Evolutionary conservation across 1,140 invertebrate genomes (phyloP), one percentile per base, ranked within the genome.

Genomic region (Drosophila parvula): DNA sequence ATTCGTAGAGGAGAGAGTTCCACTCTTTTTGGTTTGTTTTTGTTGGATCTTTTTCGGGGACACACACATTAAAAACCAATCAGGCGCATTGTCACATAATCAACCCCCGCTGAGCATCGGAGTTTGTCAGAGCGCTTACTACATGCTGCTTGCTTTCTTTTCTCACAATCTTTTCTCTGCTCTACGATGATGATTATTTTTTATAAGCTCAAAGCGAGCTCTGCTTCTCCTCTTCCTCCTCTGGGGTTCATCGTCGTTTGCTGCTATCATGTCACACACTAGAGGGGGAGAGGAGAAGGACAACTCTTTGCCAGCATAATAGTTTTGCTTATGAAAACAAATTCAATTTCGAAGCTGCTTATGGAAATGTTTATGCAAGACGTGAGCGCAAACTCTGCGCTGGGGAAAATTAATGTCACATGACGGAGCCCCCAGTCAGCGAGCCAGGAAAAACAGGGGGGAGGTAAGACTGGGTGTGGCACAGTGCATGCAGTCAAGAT

Each of bases 271-370:
- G 74, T 63, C 65, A 69, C 67, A 55, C 53, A 47, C 59, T 58
- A 34, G 18, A 59, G 28, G 30, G 7, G 30, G 30, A 8, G 5
- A 8, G 30, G 4, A 8, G 30, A 30, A 30, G 48, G 56, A 40
- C 44, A 81, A 88, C 77, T 83, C 81, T 84, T 84, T 84, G 67
- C 67, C 60, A 81, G 68, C 73, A 88, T 89, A 88, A 89, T 88
- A 88, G 83, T 88, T 88, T 89, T 89, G 84, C 83, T 89, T 88
- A 89, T 89, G 83, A 88, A 89, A 88, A 88, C 83, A 89, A 88
- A 88, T 88, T 88, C 84, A 88, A 88, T 88, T 83, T 88, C 78
- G 80, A 79, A 88, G 83, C 83, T 83, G 83, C 84, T 88, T 88
- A 88, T 88, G 84, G 80, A 89, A 89, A 88, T 88, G 83, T 88